phyloP scores from a whole-genome alignment of 2,797 vertebrate species.

The Sardinella longiceps region DNA sequence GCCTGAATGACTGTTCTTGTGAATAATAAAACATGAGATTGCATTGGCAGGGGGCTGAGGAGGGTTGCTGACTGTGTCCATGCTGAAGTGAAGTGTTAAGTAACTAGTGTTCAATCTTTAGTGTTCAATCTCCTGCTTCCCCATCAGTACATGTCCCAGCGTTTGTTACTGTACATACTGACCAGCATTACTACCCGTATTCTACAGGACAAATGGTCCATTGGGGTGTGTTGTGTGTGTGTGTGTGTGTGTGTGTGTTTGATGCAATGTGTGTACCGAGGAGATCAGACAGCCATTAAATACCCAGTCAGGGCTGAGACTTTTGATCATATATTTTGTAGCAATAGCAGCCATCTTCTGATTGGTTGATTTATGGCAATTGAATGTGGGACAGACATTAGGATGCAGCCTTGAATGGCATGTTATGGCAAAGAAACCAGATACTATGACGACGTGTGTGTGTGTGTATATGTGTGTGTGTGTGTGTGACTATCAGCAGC shows the following conservation, averaged over 20 bases:
- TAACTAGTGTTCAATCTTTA: not conserved
- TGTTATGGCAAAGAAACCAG: not conserved
- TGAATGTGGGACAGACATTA: too few species aligned
- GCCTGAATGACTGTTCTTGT: not conserved
- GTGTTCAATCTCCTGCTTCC: not conserved
- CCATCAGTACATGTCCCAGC: not conserved
- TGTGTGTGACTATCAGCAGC: not conserved
- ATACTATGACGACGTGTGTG: not conserved
- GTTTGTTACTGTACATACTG: not conserved
- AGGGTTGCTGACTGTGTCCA: too few species aligned
- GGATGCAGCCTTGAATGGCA: too few species aligned
- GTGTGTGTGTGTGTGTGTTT: not conserved
- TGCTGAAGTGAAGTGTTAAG: too few species aligned
- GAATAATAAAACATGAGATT: too few species aligned
- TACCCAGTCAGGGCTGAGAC: not conserved
- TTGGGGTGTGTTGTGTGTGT: not conserved
- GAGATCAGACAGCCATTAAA: not conserved
- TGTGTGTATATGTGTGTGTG: not conserved
- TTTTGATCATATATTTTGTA: not conserved
- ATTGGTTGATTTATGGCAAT: too few species aligned
- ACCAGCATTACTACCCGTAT: not conserved
- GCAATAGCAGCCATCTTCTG: not conserved
- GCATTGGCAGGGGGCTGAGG: not conserved
- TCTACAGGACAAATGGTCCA: slow-evolving; percentile 1
- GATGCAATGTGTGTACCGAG: not conserved